These are phyloP conservation scores for Octonoba sinensis DNA, from an alignment of 2,888 invertebrate genomes.

Conservation along the genomic window DNA sequence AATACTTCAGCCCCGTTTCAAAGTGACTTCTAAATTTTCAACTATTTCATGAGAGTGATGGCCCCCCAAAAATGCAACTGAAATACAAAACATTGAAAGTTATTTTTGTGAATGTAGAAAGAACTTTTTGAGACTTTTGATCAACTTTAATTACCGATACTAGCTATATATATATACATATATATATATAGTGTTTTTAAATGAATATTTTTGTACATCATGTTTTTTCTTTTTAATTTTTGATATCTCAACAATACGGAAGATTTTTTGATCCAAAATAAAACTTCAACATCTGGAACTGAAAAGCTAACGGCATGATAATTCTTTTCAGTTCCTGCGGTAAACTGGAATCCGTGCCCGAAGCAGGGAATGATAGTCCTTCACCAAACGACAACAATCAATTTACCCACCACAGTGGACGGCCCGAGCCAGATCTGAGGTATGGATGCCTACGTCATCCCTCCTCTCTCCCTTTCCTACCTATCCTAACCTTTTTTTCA, in stretches of 20 bases:
- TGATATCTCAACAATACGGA: too few relatives aligned
- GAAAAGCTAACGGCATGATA: constrained; percentile 50
- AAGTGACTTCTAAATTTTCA: too few relatives aligned
- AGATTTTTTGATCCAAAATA: not conserved
- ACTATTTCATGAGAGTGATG: too few relatives aligned
- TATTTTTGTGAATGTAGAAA: too few relatives aligned
- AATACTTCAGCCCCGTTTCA: too few relatives aligned
- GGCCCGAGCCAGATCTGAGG: constrained; percentile 54
- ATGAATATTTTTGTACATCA: constrained; percentile 4
- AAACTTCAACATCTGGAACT: constrained; percentile 16
- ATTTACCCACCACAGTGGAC: constrained; percentile 42
- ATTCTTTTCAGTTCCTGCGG: constrained; percentile 59
- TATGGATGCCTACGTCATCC: constrained; percentile 56
- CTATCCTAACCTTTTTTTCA: constrained; percentile 14
- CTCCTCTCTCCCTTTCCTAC: constrained; percentile 26
- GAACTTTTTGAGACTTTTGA: too few relatives aligned
- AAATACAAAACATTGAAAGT: too few relatives aligned
- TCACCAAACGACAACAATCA: constrained; percentile 39
- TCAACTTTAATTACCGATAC: too few relatives aligned
- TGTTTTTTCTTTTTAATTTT: constrained; percentile 2
- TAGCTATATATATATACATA: too few relatives aligned
- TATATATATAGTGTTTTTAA: too few relatives aligned
- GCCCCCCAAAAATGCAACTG: too few relatives aligned
- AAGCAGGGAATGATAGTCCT: constrained; percentile 35
- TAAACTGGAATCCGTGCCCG: constrained; percentile 47